Base-by-base conservation (phyloP, 1,140 invertebrate genomes). In the Colletes gigas region DNA sequence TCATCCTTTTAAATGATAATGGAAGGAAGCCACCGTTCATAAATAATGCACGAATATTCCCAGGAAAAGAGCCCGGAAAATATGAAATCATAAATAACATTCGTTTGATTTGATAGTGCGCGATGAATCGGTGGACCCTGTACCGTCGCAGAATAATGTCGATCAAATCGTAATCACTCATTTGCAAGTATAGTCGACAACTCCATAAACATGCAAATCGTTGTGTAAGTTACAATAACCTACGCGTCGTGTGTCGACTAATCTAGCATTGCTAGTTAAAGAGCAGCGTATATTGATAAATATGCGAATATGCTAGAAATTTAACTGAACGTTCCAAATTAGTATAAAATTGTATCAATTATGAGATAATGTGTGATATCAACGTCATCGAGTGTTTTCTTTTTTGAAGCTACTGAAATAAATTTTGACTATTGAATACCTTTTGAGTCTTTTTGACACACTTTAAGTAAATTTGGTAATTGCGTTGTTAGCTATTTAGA, bases 81-180 rank as follows among this genome's bases (percentile, higher is more conserved):
- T 39, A 30, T 39, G n/a, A 50, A 62, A 47, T 62, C 15, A n/a
- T 17, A 19, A 60, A 73, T 50, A 62, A 73, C 57, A 19, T 44
- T 47, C 21, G 55, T 60, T 72, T 62, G 71, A 73, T n/a, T 73
- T 19, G 44, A 73, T 73, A 62, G 59, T 14, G 8, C 4, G 41
- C 2, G 44, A 60, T 73, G 4, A 15, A 73, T 73, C 71, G 71
- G 19, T 52, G 70, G 41, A 17, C 39, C 57, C 21, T 41, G 10
- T 54, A 60, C 41, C 44, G 47, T 41, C 6, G 19, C 44, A 14
- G 69, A 60, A 17, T 17, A 44, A 14, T 60, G 41, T 60, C 41
- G 55, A 59, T 72, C 41, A 72, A 47, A 55, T 41, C 19, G 15
- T 47, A 72, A 72, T 30, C 70, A n/a, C 0, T 21, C n/a, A n/a